Base-by-base conservation (phyloP, 1,140 invertebrate species). In the Vanessa tameamea region DNA sequence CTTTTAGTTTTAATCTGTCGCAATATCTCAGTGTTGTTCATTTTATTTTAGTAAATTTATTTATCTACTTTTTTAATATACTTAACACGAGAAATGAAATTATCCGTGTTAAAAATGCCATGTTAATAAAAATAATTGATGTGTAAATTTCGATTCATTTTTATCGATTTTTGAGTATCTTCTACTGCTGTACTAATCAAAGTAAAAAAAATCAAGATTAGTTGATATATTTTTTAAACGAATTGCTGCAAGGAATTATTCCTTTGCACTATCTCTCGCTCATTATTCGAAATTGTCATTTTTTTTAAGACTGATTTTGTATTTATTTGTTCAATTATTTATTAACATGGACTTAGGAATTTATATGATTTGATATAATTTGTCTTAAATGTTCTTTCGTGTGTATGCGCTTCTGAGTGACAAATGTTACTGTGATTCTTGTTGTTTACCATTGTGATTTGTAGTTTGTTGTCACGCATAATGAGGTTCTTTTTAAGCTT, bases 21-120 rank as follows among this genome's bases (percentile, higher is more conserved):
- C 75, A 75, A 76, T 78, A 78, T 79, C 71, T 78, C 80, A 78
- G 73, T 80, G 75, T 76, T 75, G 53, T 43, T 73, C 47, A 70
- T 66, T 72, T 51, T 74, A 69, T 65, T 76, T 76, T 68, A 75
- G 73, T 73, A 26, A 43, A 72, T 47, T 71, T 55, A 75, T 64
- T 73, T 75, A 78, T 79, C 23, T 43, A 43, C 0, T 9, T 73
- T 68, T 48, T 37, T 37, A 31, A 37, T 61, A 61, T 12, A 61
- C n/a, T 51, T 37, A 26, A 61, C 23, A 61, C 14, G 31, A n/a
- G 31, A 61, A 31, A 57, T 57, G 8, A 37, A 37, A 31, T 15
- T 51, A 51, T 26, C 20, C 23, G 20, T 61, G 12, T 61, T 61
- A 3, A 8, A 61, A n/a, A 12, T 37, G 15, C 57, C 55, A 61